These are phyloP conservation scores for Leptinotarsa tumamoca DNA, from an alignment of 2,888 invertebrate genomes.

Conservation along the genomic window DNA sequence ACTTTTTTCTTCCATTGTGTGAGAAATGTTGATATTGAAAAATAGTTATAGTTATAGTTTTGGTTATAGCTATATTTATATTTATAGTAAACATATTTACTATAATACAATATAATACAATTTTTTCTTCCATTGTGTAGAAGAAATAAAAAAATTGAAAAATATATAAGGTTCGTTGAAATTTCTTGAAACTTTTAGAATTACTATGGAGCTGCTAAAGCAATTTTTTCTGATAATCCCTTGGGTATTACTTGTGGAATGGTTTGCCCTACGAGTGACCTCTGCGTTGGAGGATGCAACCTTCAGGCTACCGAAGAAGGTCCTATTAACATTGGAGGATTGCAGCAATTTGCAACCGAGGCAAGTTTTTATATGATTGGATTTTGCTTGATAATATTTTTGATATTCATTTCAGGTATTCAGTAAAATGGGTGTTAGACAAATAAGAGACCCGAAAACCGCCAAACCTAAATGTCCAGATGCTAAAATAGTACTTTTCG, in stretches of 20 bases:
- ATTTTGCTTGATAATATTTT: slow-evolving; percentile 7
- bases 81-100: no score
- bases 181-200: slow-evolving; percentile 72
- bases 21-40: no score
- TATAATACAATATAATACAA: no score
- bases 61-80: no score
- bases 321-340: slow-evolving; percentile 97
- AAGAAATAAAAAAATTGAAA: no score
- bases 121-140: no score
- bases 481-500: slow-evolving; percentile 86
- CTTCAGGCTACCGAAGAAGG: slow-evolving; percentile 96
- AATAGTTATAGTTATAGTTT: no score
- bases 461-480: slow-evolving; percentile 71
- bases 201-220: slow-evolving; percentile 96
- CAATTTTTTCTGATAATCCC: slow-evolving; percentile 97
- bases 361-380: slow-evolving; percentile 65
- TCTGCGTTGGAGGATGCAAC: slow-evolving; percentile 98
- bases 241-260: slow-evolving; percentile 95
- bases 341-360: slow-evolving; percentile 98
- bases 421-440: slow-evolving; percentile 92
- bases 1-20: no score
- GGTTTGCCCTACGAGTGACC: slow-evolving; percentile 98
- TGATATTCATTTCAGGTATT: slow-evolving; percentile 74
- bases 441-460: slow-evolving; percentile 83
- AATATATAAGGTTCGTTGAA: no score